Evolutionary conservation across 2,888 invertebrate genomes (phyloP), one percentile per base, ranked within the genome.

Genomic region (Dryobota labecula): DNA sequence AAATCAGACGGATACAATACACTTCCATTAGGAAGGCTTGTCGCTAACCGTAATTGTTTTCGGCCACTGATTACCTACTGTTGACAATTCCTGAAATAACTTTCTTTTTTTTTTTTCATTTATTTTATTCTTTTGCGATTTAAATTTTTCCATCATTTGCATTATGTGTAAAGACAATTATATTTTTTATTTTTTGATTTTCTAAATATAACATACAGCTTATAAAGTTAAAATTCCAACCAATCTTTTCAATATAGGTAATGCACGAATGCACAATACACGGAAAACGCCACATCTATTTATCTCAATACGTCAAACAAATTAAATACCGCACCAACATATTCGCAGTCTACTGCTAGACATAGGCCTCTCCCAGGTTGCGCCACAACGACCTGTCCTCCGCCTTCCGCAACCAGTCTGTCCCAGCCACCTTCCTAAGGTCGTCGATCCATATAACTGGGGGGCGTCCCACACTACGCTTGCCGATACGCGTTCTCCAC

Each of bases 21-120:
- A 68, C 27, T 76, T 73, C 73, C 80, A 81, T 81, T 81, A 77
- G 27, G 57, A 54, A 68, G 24, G 2, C 58, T 53, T 63, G 77
- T 73, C 41, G 36, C 53, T 49, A 38, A n/a, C n/a, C n/a, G n/a
- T 73, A 80, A 80, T 73, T 77, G 62, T 45, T 68, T 66, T 64
- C 30, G 51, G 33, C 54, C 61, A 70, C 60, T 53, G 63, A 75
- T 66, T 58, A 76, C 33, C 13, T 24, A 33, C 30, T 8, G 30
- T 49, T 69, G 63, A 51, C 45, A 61, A 62, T 8, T 43, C 8
- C 30, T 15, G 41, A 56, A 71, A 61, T 65, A 71, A 56, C 60
- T n/a, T n/a, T n/a, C 8, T 45, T 13, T 24, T 43, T n/a, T 1
- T 20, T 30, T 43, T 60, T 54, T 63, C 30, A 53, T n/a, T n/a